These are phyloP conservation scores for Sinotaia quadrata DNA, from an alignment of 2,888 invertebrate genomes.

Conservation along the genomic window DNA sequence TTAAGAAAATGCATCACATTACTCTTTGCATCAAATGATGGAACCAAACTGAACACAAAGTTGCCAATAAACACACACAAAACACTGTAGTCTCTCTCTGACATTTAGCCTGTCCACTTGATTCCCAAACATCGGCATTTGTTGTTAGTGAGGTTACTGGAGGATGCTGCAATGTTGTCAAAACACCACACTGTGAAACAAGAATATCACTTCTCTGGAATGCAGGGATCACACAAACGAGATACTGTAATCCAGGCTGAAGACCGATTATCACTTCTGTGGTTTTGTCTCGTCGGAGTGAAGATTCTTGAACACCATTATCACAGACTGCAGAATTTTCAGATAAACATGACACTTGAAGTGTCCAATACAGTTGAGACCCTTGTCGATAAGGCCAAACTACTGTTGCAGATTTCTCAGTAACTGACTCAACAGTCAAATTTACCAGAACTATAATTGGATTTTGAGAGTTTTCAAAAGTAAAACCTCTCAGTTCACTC, in stretches of 20 bases:
- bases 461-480: conserved; percentile 26
- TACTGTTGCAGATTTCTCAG: conserved; percentile 23
- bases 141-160: neutral
- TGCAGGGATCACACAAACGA: conserved; percentile 38
- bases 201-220: conserved; percentile 32
- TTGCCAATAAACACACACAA: neutral
- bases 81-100: neutral
- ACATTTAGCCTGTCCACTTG: neutral
- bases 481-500: conserved; percentile 32
- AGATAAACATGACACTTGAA: conserved; percentile 31
- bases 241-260: conserved; percentile 28
- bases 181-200: conserved; percentile 32
- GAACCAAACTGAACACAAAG: neutral
- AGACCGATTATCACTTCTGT: conserved; percentile 28
- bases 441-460: conserved; percentile 32
- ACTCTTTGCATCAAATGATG: no score
- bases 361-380: conserved; percentile 42
- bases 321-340: conserved; percentile 11
- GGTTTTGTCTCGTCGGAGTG: conserved; percentile 33
- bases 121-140: neutral
- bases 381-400: conserved; percentile 41
- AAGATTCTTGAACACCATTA: conserved; percentile 15
- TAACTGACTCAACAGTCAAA: conserved; percentile 19
- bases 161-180: conserved; percentile 12
- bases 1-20: neutral